phyloP scores from a whole-genome alignment of 2,113 vertebrate genomes.

The Ptilonorhynchus violaceus region DNA sequence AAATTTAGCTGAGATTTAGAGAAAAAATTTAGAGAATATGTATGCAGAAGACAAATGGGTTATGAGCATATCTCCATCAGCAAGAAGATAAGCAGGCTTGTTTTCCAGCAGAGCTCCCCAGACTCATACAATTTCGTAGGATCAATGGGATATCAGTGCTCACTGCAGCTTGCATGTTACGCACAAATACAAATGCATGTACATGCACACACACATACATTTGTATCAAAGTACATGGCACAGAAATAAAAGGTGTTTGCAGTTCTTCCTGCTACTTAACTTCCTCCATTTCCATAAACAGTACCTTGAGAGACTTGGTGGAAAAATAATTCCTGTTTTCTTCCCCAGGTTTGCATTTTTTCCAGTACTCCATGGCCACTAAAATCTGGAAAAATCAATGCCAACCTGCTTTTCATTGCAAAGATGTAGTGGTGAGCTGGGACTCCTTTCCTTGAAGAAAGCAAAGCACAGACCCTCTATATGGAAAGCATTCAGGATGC shows the following conservation, averaged over 20 bases:
- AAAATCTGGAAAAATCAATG: not conserved
- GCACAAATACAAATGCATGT: not conserved
- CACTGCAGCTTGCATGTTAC: not conserved
- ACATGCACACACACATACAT: not conserved
- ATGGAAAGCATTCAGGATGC: not conserved
- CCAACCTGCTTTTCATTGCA: not conserved
- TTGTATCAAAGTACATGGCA: not conserved
- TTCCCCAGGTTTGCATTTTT: not conserved
- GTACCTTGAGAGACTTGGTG: not conserved
- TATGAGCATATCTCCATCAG: not conserved
- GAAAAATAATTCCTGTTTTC: not conserved
- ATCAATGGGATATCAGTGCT: not conserved
- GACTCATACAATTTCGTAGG: not conserved
- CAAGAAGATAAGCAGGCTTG: not conserved
- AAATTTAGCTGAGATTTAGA: fast-evolving
- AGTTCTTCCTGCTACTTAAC: not conserved
- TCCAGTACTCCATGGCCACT: not conserved
- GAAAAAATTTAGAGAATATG: not conserved
- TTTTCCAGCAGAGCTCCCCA: not conserved
- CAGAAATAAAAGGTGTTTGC: not conserved
- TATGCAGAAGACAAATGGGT: no score
- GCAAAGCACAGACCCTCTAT: not conserved
- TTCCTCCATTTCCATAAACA: not conserved
- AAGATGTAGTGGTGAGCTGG: not conserved
- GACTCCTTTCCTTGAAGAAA: not conserved